Percentiles rank a stretch among this genome's conserved stretches.
These are phyloP conservation scores for Acanthornis magna DNA, from an alignment of 2,797 vertebrate species.

Conservation along the genomic window DNA sequence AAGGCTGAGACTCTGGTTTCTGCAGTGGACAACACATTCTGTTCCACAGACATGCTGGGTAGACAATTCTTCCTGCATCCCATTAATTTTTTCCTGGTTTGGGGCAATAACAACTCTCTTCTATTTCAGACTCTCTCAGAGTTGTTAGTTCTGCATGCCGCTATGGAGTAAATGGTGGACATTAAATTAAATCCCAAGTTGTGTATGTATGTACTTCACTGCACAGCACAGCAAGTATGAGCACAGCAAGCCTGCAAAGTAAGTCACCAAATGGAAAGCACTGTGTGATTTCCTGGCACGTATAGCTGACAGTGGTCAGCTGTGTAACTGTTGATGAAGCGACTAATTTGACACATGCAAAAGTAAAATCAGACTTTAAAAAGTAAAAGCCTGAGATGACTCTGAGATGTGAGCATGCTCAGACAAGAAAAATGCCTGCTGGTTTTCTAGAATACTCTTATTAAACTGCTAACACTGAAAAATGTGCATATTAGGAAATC, in stretches of 20 bases:
- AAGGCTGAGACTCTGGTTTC: background rate
- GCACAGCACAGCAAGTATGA: background rate
- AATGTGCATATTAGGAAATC: background rate
- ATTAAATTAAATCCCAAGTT: background rate
- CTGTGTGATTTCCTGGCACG: background rate
- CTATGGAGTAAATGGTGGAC: background rate
- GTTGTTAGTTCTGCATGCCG: background rate
- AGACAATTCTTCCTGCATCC: background rate
- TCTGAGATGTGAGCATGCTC: background rate
- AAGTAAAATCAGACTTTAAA: background rate
- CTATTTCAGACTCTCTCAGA: background rate
- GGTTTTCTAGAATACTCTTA: background rate
- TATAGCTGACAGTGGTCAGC: background rate
- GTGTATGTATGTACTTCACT: background rate
- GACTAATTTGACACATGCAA: background rate
- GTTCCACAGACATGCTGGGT: background rate
- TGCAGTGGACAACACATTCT: background rate
- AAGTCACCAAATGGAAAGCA: background rate
- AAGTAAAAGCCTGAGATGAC: background rate
- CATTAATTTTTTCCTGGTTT: background rate
- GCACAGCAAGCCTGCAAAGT: background rate
- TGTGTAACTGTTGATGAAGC: background rate
- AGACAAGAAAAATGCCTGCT: background rate
- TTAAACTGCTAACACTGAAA: background rate
- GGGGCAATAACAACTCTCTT: background rate